Evolutionary conservation across 2,797 vertebrate species (phyloP).

Genomic region (Syngnathus acus): DNA sequence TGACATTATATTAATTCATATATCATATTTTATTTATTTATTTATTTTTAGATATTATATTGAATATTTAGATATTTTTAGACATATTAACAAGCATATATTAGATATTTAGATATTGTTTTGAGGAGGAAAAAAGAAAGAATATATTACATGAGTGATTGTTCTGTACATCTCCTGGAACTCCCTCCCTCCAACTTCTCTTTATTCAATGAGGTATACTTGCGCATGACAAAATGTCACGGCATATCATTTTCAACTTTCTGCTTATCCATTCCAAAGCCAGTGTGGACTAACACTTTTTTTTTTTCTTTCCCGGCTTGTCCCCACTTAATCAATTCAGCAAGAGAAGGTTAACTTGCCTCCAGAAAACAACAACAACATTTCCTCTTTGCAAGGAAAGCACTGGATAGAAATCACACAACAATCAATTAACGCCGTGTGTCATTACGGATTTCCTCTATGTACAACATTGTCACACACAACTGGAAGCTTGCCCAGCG

Average conservation of each 20-base stretch:
- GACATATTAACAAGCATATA: no score
- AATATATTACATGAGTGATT: background rate
- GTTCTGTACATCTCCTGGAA: background rate
- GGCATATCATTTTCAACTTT: slow-evolving; percentile 26
- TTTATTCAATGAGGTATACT: background rate
- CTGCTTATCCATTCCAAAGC: slow-evolving; percentile 23
- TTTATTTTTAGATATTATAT: no score
- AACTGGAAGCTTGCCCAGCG: slow-evolving; percentile 54
- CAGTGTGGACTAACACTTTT: slow-evolving; percentile 21
- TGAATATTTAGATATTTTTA: no score
- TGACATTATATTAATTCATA: no score
- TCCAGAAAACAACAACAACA: slow-evolving; percentile 30
- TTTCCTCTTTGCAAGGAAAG: slow-evolving; percentile 39
- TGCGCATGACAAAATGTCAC: slow-evolving; percentile 38
- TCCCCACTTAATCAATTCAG: slow-evolving; percentile 43
- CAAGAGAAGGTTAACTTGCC: slow-evolving; percentile 45
- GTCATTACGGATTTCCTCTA: slow-evolving; percentile 67
- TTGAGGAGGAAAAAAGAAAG: background rate
- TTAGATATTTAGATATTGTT: background rate
- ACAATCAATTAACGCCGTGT: slow-evolving; percentile 69
- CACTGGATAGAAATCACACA: slow-evolving; percentile 53
- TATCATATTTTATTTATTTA: no score
- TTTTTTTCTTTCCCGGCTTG: slow-evolving; percentile 17
- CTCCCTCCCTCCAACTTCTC: background rate
- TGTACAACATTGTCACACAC: slow-evolving; percentile 48